Percentiles rank a stretch among this genome's conserved stretches.
Evolutionary conservation across 1,140 invertebrate species (phyloP).

Genomic region (Nasonia longicornis): DNA sequence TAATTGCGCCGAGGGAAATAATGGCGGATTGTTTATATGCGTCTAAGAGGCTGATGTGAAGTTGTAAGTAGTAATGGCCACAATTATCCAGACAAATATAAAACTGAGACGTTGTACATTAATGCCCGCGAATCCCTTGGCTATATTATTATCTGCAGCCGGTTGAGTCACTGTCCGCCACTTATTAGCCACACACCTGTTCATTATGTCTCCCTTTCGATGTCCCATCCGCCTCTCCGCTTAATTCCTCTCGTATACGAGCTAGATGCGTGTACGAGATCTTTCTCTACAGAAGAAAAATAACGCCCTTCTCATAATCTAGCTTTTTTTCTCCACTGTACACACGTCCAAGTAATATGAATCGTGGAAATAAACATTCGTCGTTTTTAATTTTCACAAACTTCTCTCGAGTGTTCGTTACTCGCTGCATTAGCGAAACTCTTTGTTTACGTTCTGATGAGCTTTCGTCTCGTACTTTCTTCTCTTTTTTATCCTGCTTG

Average conservation of each 20-base stretch:
- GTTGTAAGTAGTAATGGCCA: background rate
- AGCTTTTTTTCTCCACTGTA: no score
- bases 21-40: background rate
- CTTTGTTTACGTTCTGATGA: background rate
- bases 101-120: constrained; percentile 16
- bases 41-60: background rate
- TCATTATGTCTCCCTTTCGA: constrained; percentile 14
- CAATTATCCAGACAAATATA: constrained; percentile 20
- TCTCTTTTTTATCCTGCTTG: no score
- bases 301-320: no score
- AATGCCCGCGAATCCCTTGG: background rate
- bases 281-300: background rate
- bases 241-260: background rate
- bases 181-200: constrained; percentile 18
- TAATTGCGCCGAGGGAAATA: background rate
- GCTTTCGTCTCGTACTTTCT: background rate
- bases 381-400: no score
- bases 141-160: constrained; percentile 2
- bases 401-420: no score
- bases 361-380: no score
- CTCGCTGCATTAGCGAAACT: background rate
- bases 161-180: background rate
- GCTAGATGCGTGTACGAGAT: background rate
- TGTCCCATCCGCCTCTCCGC: background rate
- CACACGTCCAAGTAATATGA: no score